A percentile compares a stretch with the other conserved stretches of the same genome.
These are phyloP conservation scores for Syndactyla subalaris DNA, from an alignment of 2,797 vertebrate genomes.

Conservation along the genomic window DNA sequence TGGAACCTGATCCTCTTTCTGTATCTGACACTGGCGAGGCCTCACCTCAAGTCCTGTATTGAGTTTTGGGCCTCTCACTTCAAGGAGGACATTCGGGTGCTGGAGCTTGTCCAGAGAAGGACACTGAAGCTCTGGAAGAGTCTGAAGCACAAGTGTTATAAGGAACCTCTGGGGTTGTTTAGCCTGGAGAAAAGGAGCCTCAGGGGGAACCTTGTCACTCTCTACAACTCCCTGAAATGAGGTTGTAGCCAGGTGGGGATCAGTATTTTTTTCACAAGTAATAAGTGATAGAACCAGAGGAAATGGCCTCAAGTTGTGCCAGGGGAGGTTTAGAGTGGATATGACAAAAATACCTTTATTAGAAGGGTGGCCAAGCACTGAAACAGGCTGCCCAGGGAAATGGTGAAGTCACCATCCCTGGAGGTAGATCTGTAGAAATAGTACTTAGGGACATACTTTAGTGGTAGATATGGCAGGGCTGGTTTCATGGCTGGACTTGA, in stretches of 20 bases:
- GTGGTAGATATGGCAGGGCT: not conserved
- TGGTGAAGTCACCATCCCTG: not conserved
- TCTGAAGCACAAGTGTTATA: not conserved
- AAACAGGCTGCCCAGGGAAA: not conserved
- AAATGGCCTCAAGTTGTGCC: not conserved
- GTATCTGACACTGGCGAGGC: rapidly evolving
- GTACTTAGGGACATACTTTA: not conserved
- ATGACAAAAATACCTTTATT: not conserved
- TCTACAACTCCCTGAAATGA: not conserved
- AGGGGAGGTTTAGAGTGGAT: not conserved
- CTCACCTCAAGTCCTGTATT: not conserved
- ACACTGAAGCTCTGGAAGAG: not conserved
- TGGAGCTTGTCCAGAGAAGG: not conserved
- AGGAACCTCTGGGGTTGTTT: rapidly evolving
- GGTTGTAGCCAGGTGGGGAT: not conserved
- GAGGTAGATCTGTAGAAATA: not conserved
- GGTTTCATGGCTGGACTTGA: not conserved
- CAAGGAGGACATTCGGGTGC: not conserved
- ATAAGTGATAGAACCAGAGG: not conserved
- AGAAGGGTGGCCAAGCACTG: not conserved
- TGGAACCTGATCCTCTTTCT: not conserved
- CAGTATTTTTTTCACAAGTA: not conserved
- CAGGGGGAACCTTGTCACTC: too few species aligned
- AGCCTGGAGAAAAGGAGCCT: not conserved
- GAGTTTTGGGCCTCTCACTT: not conserved